A percentile compares a stretch with the other conserved stretches of the same genome.
Conservation (phyloP, 2,797 vertebrate genomes). For the Serranus cabrilla region DNA sequence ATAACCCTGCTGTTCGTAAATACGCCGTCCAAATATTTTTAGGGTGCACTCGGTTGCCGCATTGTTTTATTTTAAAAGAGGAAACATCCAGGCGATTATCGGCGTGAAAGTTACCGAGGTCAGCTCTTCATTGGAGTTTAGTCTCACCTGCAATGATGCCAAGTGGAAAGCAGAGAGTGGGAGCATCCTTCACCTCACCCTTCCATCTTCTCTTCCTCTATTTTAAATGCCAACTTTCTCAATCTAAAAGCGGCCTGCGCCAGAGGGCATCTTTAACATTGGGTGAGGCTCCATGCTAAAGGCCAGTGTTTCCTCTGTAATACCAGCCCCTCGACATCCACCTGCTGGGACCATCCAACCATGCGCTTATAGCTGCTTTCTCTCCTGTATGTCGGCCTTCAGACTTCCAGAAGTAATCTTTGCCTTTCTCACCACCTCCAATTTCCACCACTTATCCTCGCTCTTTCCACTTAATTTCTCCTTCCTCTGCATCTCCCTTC, state of each 20-base stretch:
- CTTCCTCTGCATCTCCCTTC: conserved; percentile 2
- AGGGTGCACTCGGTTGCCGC: conserved; percentile 24
- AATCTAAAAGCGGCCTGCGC: conserved; percentile 42
- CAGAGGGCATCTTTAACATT: conserved; percentile 59
- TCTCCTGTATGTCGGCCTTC: conserved; percentile 14
- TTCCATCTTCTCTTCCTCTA: conserved; percentile 17
- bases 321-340: conserved; percentile 52
- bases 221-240: conserved; percentile 65
- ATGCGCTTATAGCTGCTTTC: conserved; percentile 26
- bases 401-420: conserved; percentile 43
- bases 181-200: conserved; percentile 24
- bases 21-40: not conserved
- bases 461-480: conserved; percentile 43
- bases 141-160: conserved; percentile 40
- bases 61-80: not conserved
- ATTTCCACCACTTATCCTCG: not conserved
- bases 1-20: conserved; percentile 33
- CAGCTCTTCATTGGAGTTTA: conserved; percentile 22
- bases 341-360: conserved; percentile 69
- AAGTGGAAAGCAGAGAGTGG: conserved; percentile 30
- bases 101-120: conserved; percentile 38
- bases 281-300: conserved; percentile 44
- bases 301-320: conserved; percentile 59
- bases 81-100: not conserved
- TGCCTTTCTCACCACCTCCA: not conserved